Base-by-base conservation (phyloP, 2,888 invertebrate species). In the Altica lythri region DNA sequence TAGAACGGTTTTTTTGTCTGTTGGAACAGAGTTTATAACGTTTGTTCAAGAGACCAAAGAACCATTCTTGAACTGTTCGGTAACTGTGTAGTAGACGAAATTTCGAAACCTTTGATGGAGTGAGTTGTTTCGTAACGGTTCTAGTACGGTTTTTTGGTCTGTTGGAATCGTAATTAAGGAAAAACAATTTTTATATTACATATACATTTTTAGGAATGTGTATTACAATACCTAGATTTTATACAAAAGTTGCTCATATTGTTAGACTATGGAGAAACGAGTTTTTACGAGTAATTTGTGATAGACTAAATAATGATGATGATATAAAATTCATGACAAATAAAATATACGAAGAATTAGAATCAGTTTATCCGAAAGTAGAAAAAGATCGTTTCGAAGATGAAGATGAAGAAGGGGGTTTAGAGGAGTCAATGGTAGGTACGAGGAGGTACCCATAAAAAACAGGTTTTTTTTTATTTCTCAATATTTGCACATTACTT, bases 201-300 rank as follows among this genome's bases (percentile, higher is more conserved):
- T 9, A 13, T 2, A 14, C 6, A 8, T 14, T 34, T 34, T 8
- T 16, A 48, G 48, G 95, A 1, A 74, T 95, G 72, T 84, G 89
- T 49, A 84, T 89, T 56, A 90, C 90, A 6, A 83, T 85, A 30
- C 86, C 90, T 0, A 82, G 81, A 59, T 82, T 83, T 68, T 92
- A 89, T 75, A 81, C 81, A 44, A 83, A 81, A 48, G 76, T 81
- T 13, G 83, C 86, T 10, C 86, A 89, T 56, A 82, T 95, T 22
- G 80, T 93, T 1, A 81, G 95, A 4, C 87, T 92, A 16, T 95
- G 95, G 95, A 82, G 94, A 55, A 95, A 95, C 75, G 95, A 95
- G 77, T 90, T 92, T 74, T 82, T 84, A 0, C 77, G 95, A 55
- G 90, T 94, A 25, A 88, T 95, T 55, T 92, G 89, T 70, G 95